These are phyloP conservation scores for Dendrolimus punctatus DNA, from an alignment of 1,140 invertebrate species.

Conservation along the genomic window DNA sequence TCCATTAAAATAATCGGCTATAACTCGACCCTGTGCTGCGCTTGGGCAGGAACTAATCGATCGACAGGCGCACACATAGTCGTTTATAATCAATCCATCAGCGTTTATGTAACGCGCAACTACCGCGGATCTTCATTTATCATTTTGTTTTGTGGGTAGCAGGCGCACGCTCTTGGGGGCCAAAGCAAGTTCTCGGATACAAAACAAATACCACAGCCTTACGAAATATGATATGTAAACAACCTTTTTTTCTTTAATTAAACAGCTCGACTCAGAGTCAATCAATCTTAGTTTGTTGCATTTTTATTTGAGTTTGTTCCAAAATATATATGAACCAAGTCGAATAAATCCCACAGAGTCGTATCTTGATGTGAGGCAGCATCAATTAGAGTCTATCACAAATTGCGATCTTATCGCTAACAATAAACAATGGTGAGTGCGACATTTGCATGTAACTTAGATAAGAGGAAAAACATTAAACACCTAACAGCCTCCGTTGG, in stretches of 20 bases:
- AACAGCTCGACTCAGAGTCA: conserved; percentile 17
- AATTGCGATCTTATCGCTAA: conserved; percentile 30
- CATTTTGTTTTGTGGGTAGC: conserved; percentile 65
- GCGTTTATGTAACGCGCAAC: conserved; percentile 61
- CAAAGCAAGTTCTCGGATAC: conserved; percentile 28
- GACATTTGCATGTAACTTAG: conserved; percentile 40
- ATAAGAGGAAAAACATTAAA: conserved; percentile 49
- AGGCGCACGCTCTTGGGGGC: conserved; percentile 47
- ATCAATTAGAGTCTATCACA: conserved; percentile 29
- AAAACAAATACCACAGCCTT: conserved; percentile 33
- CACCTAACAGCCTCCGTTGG: conserved; percentile 40
- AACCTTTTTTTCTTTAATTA: conserved; percentile 25
- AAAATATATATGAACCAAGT: conserved; percentile 1
- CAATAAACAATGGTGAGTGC: conserved; percentile 36
- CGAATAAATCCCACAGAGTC: conserved; percentile 2
- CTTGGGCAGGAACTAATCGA: conserved; percentile 55
- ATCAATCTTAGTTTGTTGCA: conserved; percentile 10
- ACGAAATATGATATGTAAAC: conserved; percentile 34
- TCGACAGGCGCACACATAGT: conserved; percentile 54
- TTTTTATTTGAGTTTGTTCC: neutral
- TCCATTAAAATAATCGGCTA: conserved; percentile 63
- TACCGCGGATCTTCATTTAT: conserved; percentile 67
- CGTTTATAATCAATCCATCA: conserved; percentile 69
- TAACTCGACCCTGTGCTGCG: conserved; percentile 38
- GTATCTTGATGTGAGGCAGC: conserved; percentile 5